Conservation (phyloP, 2,888 invertebrate genomes). For the Caenorhabditis panamensis region DNA sequence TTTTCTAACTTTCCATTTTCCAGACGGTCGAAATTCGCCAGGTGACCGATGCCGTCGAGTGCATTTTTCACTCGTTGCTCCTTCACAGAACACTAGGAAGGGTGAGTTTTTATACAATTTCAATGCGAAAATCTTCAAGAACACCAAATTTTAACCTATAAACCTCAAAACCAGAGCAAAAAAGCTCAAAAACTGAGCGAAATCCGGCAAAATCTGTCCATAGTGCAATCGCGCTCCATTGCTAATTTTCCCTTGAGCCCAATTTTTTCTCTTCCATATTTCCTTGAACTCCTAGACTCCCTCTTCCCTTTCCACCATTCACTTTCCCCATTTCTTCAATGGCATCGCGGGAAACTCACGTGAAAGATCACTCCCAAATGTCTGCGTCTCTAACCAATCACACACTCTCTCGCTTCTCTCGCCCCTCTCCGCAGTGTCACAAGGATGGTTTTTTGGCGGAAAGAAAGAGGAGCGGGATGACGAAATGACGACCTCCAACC, state of each 20-base stretch:
- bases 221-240: too few relatives aligned
- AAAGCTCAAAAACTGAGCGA: conserved; percentile 9
- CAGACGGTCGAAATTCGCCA: conserved; percentile 83
- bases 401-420: neutral
- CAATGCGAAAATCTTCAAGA: too few relatives aligned
- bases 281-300: too few relatives aligned
- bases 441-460: conserved; percentile 8
- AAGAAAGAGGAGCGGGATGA: too few relatives aligned
- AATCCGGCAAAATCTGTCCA: too few relatives aligned
- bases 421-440: conserved; percentile 1
- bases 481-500: conserved; percentile 4
- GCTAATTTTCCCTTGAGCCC: too few relatives aligned
- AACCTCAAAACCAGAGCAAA: too few relatives aligned
- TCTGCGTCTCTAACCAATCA: conserved; percentile 3
- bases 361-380: neutral
- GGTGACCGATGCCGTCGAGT: conserved; percentile 81
- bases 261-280: too few relatives aligned
- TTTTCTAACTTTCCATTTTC: conserved; percentile 36
- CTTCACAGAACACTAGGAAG: conserved; percentile 83
- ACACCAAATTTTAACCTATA: too few relatives aligned
- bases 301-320: neutral
- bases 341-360: conserved; percentile 16
- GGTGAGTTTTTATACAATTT: conserved; percentile 81
- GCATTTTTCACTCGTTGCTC: conserved; percentile 83
- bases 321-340: neutral